phyloP scores from a whole-genome alignment of 2,113 vertebrate genomes.

The Crotalus helleri region DNA sequence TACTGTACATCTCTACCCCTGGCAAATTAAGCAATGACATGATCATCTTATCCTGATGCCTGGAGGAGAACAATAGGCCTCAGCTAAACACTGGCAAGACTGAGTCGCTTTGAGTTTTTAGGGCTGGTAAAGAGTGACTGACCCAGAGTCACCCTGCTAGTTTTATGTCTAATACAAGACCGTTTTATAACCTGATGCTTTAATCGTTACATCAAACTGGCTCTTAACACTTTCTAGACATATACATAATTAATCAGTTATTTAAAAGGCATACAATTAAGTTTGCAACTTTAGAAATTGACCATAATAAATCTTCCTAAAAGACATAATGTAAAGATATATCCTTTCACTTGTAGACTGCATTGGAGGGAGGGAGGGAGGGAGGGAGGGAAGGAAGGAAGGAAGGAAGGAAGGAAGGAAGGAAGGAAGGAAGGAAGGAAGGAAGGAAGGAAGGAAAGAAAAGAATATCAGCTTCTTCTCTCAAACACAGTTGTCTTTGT shows the following conservation, averaged over 20 bases:
- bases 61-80: background rate
- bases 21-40: background rate
- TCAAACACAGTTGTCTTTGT: conserved; percentile 28
- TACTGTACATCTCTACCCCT: background rate
- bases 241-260: background rate
- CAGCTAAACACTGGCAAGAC: background rate
- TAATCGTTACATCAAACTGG: background rate
- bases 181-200: background rate
- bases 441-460: background rate
- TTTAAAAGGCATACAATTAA: conserved; percentile 6
- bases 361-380: background rate
- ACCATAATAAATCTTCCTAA: background rate
- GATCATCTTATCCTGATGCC: background rate
- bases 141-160: background rate
- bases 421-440: background rate
- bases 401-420: background rate
- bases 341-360: background rate
- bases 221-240: conserved; percentile 2
- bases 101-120: background rate
- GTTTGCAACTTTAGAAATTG: background rate
- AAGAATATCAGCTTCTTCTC: background rate
- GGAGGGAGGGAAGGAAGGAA: background rate
- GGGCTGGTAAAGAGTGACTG: background rate
- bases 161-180: background rate
- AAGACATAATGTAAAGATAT: background rate